Conservation (phyloP, 2,113 vertebrate genomes). For the Delphinapterus leucas region DNA sequence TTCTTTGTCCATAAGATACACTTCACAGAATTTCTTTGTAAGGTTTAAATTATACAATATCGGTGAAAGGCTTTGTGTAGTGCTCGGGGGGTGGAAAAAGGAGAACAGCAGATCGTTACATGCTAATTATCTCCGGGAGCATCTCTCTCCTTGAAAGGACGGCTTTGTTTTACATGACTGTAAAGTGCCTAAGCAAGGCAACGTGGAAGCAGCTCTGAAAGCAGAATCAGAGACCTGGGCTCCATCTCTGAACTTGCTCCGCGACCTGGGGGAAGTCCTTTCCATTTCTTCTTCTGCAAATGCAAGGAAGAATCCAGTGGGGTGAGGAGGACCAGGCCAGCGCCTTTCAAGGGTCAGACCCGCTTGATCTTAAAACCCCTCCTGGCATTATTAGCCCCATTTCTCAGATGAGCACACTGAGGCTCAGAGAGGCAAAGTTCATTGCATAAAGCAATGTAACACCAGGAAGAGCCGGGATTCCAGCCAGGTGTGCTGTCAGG, state of each 20-base stretch:
- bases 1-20: not conserved
- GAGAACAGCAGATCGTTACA: not conserved
- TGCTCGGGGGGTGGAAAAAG: not conserved
- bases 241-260: fast-evolving
- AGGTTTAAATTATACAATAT: not conserved
- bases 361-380: not conserved
- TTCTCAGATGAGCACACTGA: not conserved
- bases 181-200: not conserved
- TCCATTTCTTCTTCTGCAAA: not conserved
- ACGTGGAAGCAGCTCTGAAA: not conserved
- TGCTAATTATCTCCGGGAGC: not conserved
- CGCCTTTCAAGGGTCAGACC: fast-evolving
- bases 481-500: fast-evolving
- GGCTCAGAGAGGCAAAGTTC: not conserved
- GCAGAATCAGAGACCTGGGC: not conserved
- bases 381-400: not conserved
- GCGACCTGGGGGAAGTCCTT: not conserved
- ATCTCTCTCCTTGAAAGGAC: not conserved
- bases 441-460: fast-evolving
- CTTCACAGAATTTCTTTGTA: not conserved
- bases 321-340: not conserved
- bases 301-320: fast-evolving
- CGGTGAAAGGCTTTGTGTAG: not conserved
- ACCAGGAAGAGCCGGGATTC: not conserved
- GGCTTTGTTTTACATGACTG: not conserved